Evolutionary conservation across 2,113 vertebrate species (phyloP), one percentile per base, ranked within the genome.

Genomic region (Alexandromys fortis): DNA sequence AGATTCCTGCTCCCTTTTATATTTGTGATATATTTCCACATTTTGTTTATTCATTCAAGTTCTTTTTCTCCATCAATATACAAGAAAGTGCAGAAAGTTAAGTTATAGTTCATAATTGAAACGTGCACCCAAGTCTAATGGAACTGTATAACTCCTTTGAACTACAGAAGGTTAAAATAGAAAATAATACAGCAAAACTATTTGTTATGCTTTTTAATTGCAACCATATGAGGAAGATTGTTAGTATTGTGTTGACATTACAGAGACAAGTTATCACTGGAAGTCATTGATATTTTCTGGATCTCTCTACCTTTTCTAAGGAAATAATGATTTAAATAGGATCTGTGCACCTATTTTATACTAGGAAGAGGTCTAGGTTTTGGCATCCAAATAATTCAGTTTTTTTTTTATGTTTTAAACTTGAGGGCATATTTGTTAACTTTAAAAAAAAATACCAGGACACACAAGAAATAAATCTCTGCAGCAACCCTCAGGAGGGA

Each of bases 221-320:
- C 13, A 90, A 47, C 5, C 38, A 79, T 63, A 72, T 65, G 47
- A 82, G 22, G 5, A 24, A 91, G 33, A 35, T 77, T 22, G 52
- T 92, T 77, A 94, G 33, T 52, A 93, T 90, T 95, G 77, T 82
- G 58, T 96, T 86, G 58, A 35, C 42, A 81, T 96, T 95, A 86
- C 28, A 94, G 78, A 89, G 61, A 79, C 11, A 94, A 77, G 10
- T 63, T 78, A 70, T 75, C 19, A 88, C 19, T 70, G 81, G 52
- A 96, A 86, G 28, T 87, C 42, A 83, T 24, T 85, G 92, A n/a
- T 76, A n/a, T 86, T 82, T 94, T 92, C 35, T 83, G 94, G 10
- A 38, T 45, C 87, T 73, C 30, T 83, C 26, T 26, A 28, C 65
- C 86, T 96, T 28, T 78, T 76, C 17, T 81, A 81, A 81, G 17